Percentiles rank a stretch among this genome's conserved stretches.
Conservation (phyloP, 2,113 vertebrate genomes). For the Morone saxatilis region DNA sequence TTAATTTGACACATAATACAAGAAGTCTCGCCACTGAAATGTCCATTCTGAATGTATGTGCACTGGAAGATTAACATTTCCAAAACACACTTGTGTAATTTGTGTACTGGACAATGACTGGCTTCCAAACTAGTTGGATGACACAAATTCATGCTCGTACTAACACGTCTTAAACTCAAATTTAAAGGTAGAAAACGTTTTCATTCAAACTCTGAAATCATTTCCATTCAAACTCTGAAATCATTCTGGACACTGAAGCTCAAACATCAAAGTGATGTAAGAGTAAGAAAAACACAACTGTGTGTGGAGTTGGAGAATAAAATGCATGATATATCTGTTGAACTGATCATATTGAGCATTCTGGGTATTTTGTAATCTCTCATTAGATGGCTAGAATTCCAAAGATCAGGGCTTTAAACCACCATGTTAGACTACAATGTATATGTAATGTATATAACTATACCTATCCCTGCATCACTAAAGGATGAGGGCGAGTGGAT, state of each 20-base stretch:
- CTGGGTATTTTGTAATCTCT: neutral
- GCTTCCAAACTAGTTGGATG: neutral
- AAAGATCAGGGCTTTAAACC: neutral
- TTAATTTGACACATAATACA: neutral
- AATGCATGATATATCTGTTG: neutral
- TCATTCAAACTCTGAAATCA: too few relatives aligned
- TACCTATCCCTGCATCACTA: slow-evolving; percentile 3
- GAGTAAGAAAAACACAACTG: too few relatives aligned
- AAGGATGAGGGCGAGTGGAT: neutral
- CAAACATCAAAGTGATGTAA: neutral
- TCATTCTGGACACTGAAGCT: neutral
- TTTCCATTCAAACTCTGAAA: too few relatives aligned
- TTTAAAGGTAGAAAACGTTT: neutral
- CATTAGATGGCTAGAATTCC: neutral
- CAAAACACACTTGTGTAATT: neutral
- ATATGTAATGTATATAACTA: neutral
- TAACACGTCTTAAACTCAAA: neutral
- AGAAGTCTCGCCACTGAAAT: neutral
- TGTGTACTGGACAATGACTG: neutral
- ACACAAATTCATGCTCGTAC: neutral
- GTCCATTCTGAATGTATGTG: neutral
- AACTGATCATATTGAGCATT: neutral
- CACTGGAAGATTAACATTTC: neutral
- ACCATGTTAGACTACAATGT: neutral
- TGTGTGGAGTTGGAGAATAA: neutral